Base-by-base conservation (phyloP, 92 coral and sea anemone genomes). In the Palythoa grandis region DNA sequence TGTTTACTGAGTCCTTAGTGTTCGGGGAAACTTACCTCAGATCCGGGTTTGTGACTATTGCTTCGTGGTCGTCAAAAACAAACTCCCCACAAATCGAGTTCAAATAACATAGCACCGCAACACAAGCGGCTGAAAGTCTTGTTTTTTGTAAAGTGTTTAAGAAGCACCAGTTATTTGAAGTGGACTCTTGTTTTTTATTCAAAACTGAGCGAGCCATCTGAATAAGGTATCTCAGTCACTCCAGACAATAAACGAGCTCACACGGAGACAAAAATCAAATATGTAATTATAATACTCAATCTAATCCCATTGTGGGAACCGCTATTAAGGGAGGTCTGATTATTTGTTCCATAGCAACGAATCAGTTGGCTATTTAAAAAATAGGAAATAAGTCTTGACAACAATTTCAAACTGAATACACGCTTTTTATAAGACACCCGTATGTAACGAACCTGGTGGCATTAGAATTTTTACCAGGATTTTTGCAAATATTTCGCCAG, bases 61-160 rank as follows among this genome's bases (percentile, higher is more conserved):
- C 98, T 83, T 91, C 96, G 52, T 85, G 89, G 72, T 95, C 98
- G 73, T 95, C 98, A 74, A 91, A 94, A 16, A 93, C 98, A 47
- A 95, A 89, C 23, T 90, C 91, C 20, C 98, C 98, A 5, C 74
- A 72, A 68, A 93, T 24, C 3, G 98, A 89, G 53, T 95, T 93
- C 15, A 88, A 79, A 69, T 91, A 93, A 69, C 95, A 95, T 17
- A 88, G 68, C 24, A 50, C 73, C 1, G 96, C 86, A 10, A 89
- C 24, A 25, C 86, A 48, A 39, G 86, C 87, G 15, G 90, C 88
- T 1, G 90, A 50, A 14, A 87, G 52, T 75, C 89, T 47, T 15
- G 86, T 53, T 47, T 68, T 22, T n/a, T 24, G 16, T 48, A 80
- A 16, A 10, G 24, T 24, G 17, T 14, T 80, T 13, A 14, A 17